Percentiles rank a stretch among this genome's conserved stretches.
Evolutionary conservation across 2,797 vertebrate species (phyloP).

Genomic region (Danio albolineatus): DNA sequence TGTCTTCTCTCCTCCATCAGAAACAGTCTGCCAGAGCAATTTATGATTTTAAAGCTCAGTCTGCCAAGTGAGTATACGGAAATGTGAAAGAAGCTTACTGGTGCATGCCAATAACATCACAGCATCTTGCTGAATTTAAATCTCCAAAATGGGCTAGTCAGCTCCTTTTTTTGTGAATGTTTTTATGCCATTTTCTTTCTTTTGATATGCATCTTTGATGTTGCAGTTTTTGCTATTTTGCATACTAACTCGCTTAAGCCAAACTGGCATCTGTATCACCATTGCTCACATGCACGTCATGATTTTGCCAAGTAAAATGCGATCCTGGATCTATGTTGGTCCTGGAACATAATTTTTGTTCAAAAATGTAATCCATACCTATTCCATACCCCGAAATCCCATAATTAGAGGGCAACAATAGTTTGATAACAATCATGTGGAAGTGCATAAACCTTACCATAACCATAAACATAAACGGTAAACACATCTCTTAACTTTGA

Average conservation of each 20-base stretch:
- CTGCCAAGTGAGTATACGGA: conserved; percentile 93
- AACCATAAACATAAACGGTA: no score
- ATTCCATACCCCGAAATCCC: no score
- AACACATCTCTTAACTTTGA: no score
- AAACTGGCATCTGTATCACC: background rate
- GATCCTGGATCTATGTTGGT: no score
- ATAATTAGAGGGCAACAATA: no score
- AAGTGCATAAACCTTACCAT: no score
- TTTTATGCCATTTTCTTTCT: no score
- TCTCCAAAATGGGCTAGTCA: background rate
- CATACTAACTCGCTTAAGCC: conserved; percentile 9
- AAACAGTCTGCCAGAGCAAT: conserved; percentile 95
- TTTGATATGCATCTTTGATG: background rate
- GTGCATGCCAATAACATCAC: conserved; percentile 29
- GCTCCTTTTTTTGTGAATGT: background rate
- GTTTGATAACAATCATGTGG: no score
- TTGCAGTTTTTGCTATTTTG: conserved; percentile 3
- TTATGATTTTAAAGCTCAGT: conserved; percentile 99
- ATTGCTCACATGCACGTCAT: no score
- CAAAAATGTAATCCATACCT: no score
- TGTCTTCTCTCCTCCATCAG: conserved; percentile 87
- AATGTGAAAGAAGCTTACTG: background rate
- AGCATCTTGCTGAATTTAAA: background rate
- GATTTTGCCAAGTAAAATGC: no score
- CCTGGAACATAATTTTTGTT: no score